Conservation (phyloP, 2,797 vertebrate genomes). For the Sphenodon punctatus region DNA sequence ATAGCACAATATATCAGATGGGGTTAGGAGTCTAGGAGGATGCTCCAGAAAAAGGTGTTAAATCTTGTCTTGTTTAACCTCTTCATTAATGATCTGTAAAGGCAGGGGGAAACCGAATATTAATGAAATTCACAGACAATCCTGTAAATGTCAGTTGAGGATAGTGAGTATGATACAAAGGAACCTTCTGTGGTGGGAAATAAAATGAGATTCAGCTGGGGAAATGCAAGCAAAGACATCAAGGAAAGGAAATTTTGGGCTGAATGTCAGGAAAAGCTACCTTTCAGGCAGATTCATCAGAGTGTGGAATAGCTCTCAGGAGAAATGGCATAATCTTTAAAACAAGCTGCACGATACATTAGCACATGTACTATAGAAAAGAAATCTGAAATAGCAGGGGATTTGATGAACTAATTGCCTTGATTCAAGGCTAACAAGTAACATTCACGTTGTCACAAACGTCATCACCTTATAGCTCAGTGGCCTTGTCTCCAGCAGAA, state of each 20-base stretch:
- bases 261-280: background rate
- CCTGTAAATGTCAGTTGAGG: background rate
- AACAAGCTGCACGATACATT: background rate
- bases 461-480: conserved; percentile 24
- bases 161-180: background rate
- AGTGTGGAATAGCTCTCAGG: background rate
- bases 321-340: background rate
- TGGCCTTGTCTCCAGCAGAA: conserved; percentile 23
- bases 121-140: background rate
- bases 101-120: background rate
- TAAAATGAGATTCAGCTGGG: conserved; percentile 5
- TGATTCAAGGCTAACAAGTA: background rate
- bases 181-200: background rate
- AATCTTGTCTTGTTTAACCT: background rate
- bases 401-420: conserved; percentile 8
- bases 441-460: conserved; percentile 6
- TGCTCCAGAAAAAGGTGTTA: background rate
- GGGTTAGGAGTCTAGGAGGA: background rate
- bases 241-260: background rate
- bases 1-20: background rate
- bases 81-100: background rate
- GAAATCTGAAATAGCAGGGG: conserved; percentile 5
- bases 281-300: background rate
- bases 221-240: background rate
- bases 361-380: background rate